Evolutionary conservation across 2,888 invertebrate species (phyloP).

Genomic region (Epicampocera succincta): DNA sequence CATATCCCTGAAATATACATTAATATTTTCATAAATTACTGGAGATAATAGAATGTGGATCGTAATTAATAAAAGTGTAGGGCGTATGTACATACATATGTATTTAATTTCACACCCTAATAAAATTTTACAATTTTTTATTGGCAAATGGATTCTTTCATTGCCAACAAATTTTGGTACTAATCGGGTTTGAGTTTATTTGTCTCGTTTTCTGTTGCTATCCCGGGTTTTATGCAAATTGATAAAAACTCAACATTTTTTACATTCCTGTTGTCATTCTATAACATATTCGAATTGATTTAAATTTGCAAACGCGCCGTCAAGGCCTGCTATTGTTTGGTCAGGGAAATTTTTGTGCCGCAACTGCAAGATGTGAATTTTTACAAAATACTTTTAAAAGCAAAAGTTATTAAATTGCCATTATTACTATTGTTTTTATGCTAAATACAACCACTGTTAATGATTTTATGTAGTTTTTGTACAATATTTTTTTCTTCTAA

Average conservation of each 20-base stretch:
- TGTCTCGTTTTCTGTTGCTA: background rate
- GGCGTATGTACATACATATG: too few relatives aligned
- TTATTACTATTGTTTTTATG: constrained; percentile 17
- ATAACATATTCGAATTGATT: constrained; percentile 6
- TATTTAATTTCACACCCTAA: too few relatives aligned
- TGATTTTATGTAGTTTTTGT: constrained; percentile 37
- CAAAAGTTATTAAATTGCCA: background rate
- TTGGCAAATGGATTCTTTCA: too few relatives aligned
- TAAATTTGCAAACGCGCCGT: constrained; percentile 18
- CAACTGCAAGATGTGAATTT: background rate
- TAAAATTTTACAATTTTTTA: too few relatives aligned
- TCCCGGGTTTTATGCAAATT: constrained; percentile 15
- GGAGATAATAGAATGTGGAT: too few relatives aligned
- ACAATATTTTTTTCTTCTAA: background rate
- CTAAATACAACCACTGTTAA: constrained; percentile 37
- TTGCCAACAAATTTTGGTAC: too few relatives aligned
- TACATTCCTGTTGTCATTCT: background rate
- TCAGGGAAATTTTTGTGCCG: constrained; percentile 17
- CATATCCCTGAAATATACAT: too few relatives aligned
- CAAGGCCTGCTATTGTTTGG: background rate
- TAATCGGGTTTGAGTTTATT: too few relatives aligned
- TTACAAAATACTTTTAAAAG: constrained; percentile 1
- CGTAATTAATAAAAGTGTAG: too few relatives aligned
- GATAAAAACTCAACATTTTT: too few relatives aligned
- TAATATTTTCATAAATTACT: too few relatives aligned